phyloP scores from a whole-genome alignment of 2,113 vertebrate genomes.

The Sebastes fasciatus region DNA sequence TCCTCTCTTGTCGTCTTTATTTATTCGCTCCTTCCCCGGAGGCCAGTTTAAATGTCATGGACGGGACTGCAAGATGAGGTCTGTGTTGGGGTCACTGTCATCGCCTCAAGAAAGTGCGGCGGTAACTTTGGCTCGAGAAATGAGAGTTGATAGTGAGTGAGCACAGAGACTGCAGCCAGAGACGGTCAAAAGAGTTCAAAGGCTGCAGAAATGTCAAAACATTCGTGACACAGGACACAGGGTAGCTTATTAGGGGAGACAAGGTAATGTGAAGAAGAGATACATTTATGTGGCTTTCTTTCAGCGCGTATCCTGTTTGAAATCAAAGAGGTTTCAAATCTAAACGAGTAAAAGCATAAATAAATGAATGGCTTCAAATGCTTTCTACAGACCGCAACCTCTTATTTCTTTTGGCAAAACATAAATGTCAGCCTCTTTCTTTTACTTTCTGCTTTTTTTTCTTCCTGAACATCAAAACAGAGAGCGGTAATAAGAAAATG shows the following conservation, averaged over 20 bases:
- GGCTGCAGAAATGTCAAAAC: slow-evolving; percentile 46
- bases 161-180: slow-evolving; percentile 9
- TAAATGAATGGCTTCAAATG: not conserved
- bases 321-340: not conserved
- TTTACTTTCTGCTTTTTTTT: not conserved
- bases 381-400: not conserved
- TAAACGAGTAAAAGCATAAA: not conserved
- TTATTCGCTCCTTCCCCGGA: slow-evolving; percentile 39
- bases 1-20: slow-evolving; percentile 38
- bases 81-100: slow-evolving; percentile 66
- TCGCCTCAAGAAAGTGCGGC: slow-evolving; percentile 44
- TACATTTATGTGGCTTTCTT: not conserved
- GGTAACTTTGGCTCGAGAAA: slow-evolving; percentile 49
- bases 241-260: slow-evolving; percentile 4
- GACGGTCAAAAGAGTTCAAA: slow-evolving; percentile 34
- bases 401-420: not conserved
- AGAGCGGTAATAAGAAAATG: not conserved
- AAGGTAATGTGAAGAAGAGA: not conserved
- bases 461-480: slow-evolving; percentile 16
- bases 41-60: slow-evolving; percentile 77
- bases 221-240: not conserved
- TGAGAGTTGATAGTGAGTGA: slow-evolving; percentile 29
- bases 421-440: not conserved
- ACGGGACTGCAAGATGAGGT: slow-evolving; percentile 70
- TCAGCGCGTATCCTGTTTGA: not conserved